A percentile compares a stretch with the other conserved stretches of the same genome.
Evolutionary conservation across 2,113 vertebrate genomes (phyloP).

Genomic region (Pagrus major): DNA sequence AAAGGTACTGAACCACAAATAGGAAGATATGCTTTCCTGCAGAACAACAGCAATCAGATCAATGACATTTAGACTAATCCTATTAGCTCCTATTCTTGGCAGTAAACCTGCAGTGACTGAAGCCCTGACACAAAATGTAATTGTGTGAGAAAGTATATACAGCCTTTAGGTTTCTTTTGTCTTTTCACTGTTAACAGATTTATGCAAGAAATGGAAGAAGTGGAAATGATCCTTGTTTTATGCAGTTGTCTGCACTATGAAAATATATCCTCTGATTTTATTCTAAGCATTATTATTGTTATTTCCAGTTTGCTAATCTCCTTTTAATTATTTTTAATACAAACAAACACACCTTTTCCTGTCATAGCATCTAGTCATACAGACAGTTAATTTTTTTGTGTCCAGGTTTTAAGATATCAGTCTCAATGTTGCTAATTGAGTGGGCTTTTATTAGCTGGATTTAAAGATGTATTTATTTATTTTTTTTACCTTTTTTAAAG

Average conservation of each 20-base stretch:
- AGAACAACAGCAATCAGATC: not conserved
- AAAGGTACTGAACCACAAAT: not conserved
- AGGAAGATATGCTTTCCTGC: not conserved
- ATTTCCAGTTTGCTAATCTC: not conserved
- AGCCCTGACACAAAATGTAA: not conserved
- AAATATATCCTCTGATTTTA: not conserved
- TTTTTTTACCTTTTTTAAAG: too few species aligned
- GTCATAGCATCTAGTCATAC: not conserved
- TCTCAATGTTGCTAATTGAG: too few species aligned
- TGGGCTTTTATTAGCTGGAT: too few species aligned
- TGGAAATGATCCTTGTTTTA: not conserved
- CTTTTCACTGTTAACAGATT: not conserved
- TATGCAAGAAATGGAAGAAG: not conserved
- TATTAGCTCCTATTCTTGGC: not conserved
- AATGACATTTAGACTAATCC: constrained; percentile 15
- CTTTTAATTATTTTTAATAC: too few species aligned
- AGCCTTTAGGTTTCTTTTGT: not conserved
- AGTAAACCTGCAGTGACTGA: not conserved
- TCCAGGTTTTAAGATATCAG: too few species aligned
- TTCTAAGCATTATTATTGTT: not conserved
- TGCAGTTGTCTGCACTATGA: not conserved
- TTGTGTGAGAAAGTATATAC: not conserved
- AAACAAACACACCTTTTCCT: too few species aligned
- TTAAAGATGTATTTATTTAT: too few species aligned
- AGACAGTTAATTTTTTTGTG: not conserved